phyloP scores from a whole-genome alignment of 2,888 invertebrate species.

The Melipona bicolor region DNA sequence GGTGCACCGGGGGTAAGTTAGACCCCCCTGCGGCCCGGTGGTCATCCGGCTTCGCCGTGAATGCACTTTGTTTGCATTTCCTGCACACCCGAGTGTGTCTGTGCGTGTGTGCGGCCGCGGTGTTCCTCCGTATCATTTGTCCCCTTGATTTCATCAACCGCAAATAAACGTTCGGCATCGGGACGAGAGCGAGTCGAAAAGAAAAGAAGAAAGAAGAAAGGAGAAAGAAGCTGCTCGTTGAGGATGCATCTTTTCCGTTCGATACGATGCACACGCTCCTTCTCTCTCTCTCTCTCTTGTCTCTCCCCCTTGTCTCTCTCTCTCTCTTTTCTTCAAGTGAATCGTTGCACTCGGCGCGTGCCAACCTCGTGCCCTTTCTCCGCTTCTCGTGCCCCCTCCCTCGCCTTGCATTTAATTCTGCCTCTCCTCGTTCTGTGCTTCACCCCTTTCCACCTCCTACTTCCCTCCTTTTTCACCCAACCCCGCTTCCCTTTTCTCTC shows the following conservation, averaged over 20 bases:
- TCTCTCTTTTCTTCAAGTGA: conserved; percentile 64
- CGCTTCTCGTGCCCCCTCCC: conserved; percentile 70
- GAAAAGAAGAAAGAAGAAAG: background rate
- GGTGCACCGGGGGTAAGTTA: conserved; percentile 47
- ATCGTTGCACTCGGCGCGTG: conserved; percentile 83
- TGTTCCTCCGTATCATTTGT: conserved; percentile 47
- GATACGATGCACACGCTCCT: conserved; percentile 44
- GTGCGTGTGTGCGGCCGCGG: conserved; percentile 8
- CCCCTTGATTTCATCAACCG: conserved; percentile 36
- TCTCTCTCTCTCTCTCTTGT: conserved; percentile 18
- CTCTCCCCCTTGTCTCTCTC: conserved; percentile 7
- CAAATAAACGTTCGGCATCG: conserved; percentile 24
- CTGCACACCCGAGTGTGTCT: conserved; percentile 31
- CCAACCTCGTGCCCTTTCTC: conserved; percentile 81
- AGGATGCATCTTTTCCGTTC: conserved; percentile 49
- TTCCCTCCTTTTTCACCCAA: conserved; percentile 43
- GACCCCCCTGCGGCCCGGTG: conserved; percentile 64
- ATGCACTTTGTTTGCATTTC: conserved; percentile 67
- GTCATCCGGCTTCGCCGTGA: conserved; percentile 32
- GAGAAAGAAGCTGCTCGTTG: conserved; percentile 18
- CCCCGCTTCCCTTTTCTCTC: conserved; percentile 37
- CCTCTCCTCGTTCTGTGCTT: conserved; percentile 61
- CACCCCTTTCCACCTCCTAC: conserved; percentile 68
- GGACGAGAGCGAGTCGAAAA: background rate
- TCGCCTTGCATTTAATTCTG: conserved; percentile 73